phyloP scores from a whole-genome alignment of 2,113 vertebrate species.

The Zosterops japonicus region DNA sequence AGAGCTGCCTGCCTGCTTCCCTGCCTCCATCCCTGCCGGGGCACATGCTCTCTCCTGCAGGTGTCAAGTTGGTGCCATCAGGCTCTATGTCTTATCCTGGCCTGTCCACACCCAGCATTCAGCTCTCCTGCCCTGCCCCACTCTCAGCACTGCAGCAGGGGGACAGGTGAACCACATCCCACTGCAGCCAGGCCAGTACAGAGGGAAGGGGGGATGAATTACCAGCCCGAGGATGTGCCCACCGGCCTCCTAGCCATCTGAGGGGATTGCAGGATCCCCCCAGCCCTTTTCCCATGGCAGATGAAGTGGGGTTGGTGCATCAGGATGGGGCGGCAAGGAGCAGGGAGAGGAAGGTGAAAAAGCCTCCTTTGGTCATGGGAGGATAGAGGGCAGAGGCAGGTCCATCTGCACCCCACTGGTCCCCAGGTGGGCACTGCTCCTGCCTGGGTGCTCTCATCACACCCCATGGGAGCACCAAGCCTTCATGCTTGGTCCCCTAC shows the following conservation, averaged over 20 bases:
- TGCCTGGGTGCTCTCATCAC: neutral
- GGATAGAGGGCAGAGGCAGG: neutral
- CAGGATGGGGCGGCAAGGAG: neutral
- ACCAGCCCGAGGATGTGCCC: neutral
- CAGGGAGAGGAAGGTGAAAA: neutral
- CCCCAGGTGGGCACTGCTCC: neutral
- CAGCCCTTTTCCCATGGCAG: neutral
- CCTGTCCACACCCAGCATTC: accelerated
- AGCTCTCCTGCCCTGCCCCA: neutral
- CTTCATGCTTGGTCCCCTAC: neutral
- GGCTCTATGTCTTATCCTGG: accelerated
- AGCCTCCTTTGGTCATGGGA: neutral
- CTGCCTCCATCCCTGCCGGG: neutral
- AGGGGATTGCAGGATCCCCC: neutral
- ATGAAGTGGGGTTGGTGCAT: neutral
- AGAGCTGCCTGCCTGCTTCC: neutral
- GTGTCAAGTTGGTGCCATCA: neutral
- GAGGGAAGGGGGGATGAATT: neutral
- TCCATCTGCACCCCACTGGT: neutral
- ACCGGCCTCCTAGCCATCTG: accelerated
- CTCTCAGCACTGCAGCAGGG: neutral
- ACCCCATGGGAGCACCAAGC: neutral
- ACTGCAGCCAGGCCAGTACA: neutral
- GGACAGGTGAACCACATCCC: accelerated
- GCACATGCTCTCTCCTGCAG: neutral